Evolutionary conservation across 1,140 invertebrate genomes (phyloP).

Genomic region (Drosophila lacteicornis): DNA sequence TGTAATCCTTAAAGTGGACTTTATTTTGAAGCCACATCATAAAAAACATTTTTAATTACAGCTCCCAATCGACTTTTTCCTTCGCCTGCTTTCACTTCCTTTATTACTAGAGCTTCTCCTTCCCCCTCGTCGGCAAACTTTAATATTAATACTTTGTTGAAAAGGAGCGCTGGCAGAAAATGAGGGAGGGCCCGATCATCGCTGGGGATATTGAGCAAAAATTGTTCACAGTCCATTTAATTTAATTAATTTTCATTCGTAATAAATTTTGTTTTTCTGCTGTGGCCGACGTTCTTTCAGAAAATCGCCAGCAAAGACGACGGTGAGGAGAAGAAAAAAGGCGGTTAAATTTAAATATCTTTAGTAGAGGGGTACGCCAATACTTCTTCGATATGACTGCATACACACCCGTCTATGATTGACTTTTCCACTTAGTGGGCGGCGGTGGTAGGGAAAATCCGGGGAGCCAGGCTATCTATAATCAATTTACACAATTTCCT

Average conservation of each 20-base stretch:
- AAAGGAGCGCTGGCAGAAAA: constrained; percentile 25
- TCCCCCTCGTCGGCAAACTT: constrained; percentile 28
- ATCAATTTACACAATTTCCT: constrained; percentile 79
- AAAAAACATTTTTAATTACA: constrained; percentile 53
- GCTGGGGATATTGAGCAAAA: constrained; percentile 50
- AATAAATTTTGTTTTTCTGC: constrained; percentile 71
- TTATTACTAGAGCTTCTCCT: constrained; percentile 2
- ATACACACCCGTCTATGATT: constrained; percentile 43
- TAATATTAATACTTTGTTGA: constrained; percentile 57
- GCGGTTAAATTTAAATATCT: constrained; percentile 66
- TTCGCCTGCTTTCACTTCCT: constrained; percentile 15
- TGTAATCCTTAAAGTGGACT: constrained; percentile 41
- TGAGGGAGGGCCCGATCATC: constrained; percentile 16
- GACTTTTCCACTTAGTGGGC: constrained; percentile 57
- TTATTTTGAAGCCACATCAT: constrained; percentile 35
- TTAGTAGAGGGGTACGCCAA: neutral
- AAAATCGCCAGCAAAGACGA: constrained; percentile 18
- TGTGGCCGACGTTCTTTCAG: constrained; percentile 32
- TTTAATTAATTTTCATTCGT: constrained; percentile 79
- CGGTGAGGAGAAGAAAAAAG: constrained; percentile 26
- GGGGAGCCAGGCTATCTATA: constrained; percentile 60
- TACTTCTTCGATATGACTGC: constrained; percentile 31
- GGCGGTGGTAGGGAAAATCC: constrained; percentile 8
- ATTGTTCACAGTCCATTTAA: constrained; percentile 78
- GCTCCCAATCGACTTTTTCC: constrained; percentile 30